A percentile compares a stretch with the other conserved stretches of the same genome.
phyloP scores from a whole-genome alignment of 2,888 invertebrate species.

The Hybos culiciformis region DNA sequence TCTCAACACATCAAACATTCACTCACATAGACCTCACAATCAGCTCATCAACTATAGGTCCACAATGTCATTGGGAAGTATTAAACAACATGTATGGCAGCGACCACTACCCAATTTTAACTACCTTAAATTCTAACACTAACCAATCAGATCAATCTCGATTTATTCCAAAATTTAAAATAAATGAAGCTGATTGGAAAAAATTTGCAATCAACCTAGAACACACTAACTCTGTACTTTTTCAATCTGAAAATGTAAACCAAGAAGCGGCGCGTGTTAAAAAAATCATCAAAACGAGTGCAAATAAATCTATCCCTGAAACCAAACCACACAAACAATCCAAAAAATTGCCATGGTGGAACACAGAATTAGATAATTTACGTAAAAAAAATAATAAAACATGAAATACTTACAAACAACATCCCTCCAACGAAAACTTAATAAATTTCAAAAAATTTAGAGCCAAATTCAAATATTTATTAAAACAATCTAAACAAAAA shows the following conservation, averaged over 20 bases:
- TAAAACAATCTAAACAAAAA: not conserved
- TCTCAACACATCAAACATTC: conserved; percentile 3
- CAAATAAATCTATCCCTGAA: not conserved
- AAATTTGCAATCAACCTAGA: not conserved
- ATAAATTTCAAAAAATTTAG: conserved; percentile 5
- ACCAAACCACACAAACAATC: not conserved
- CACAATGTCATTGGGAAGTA: not conserved
- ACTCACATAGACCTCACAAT: conserved; percentile 5
- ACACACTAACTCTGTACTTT: not conserved
- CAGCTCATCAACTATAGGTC: not conserved
- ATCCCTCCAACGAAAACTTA: not conserved
- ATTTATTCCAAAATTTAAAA: too few relatives aligned
- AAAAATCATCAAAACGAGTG: not conserved
- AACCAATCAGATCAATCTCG: not conserved
- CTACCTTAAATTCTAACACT: not conserved
- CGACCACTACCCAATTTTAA: too few relatives aligned
- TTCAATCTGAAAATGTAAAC: not conserved
- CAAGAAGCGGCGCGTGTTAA: too few relatives aligned
- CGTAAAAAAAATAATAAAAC: conserved; percentile 2
- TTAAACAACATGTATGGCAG: conserved; percentile 1
- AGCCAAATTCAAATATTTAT: conserved; percentile 4
- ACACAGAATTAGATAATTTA: not conserved
- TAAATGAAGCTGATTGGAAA: too few relatives aligned
- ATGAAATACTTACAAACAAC: not conserved
- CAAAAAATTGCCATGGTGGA: conserved; percentile 5